A percentile compares a stretch with the other conserved stretches of the same genome.
Conservation (phyloP, 2,113 vertebrate genomes). For the Baryphthengus martii region DNA sequence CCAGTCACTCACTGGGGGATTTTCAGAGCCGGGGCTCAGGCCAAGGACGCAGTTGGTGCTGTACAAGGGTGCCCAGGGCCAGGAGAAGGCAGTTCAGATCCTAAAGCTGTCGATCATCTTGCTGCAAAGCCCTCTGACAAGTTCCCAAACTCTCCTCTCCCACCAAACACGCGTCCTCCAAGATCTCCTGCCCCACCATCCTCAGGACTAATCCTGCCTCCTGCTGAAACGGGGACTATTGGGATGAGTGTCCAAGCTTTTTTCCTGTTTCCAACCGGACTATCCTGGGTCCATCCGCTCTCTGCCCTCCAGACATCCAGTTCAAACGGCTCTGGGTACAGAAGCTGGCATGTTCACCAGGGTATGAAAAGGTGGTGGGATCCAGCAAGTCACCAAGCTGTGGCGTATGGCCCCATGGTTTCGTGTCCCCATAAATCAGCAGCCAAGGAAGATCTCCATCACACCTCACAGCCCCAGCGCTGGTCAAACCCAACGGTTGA, state of each 20-base stretch:
- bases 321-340: not conserved
- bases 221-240: not conserved
- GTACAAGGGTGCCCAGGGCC: not conserved
- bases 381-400: not conserved
- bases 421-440: not conserved
- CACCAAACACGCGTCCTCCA: rapidly evolving
- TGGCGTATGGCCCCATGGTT: not conserved
- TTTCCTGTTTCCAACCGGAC: not conserved
- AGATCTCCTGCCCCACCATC: not conserved
- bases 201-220: not conserved
- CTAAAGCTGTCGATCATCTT: not conserved
- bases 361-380: not conserved
- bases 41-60: not conserved
- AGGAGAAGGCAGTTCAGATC: not conserved
- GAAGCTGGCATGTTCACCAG: not conserved
- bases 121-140: not conserved
- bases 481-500: not conserved
- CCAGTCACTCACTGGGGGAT: not conserved
- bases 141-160: not conserved
- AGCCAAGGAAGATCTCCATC: not conserved
- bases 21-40: not conserved
- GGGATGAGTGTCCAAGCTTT: not conserved
- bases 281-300: not conserved
- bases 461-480: rapidly evolving
- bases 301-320: not conserved